phyloP scores from a whole-genome alignment of 2,113 vertebrate species.

The Mystacornis crossleyi region DNA sequence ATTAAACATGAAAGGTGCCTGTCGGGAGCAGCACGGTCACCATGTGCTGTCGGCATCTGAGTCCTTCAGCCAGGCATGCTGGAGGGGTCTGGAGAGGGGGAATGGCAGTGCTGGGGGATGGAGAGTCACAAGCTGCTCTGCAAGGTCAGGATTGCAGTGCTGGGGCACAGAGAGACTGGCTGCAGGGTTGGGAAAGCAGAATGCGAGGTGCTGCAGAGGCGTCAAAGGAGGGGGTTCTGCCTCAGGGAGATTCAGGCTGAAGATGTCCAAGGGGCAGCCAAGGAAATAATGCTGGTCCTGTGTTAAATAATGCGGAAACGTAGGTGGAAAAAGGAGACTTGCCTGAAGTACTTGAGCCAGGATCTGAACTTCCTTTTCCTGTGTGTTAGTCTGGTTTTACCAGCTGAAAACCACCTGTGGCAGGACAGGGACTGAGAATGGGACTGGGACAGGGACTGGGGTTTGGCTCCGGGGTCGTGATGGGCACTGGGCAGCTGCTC shows the following conservation, averaged over 20 bases:
- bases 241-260: rapidly evolving
- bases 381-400: background rate
- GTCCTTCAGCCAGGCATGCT: background rate
- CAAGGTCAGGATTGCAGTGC: too few species aligned
- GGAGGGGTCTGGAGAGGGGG: background rate
- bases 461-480: background rate
- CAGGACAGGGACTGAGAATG: background rate
- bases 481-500: background rate
- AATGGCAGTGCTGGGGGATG: background rate
- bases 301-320: background rate
- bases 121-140: background rate
- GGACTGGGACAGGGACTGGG: background rate
- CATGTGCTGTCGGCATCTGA: background rate
- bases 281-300: background rate
- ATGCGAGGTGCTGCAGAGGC: background rate
- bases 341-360: background rate
- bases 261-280: background rate
- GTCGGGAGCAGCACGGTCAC: background rate
- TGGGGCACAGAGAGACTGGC: background rate
- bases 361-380: background rate
- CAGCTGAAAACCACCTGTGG: background rate
- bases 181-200: rapidly evolving
- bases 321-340: background rate
- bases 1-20: conserved; percentile 69
- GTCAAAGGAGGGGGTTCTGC: background rate